Base-by-base conservation (phyloP, 92 coral and sea anemone species). In the Umimayanthus kanabou region DNA sequence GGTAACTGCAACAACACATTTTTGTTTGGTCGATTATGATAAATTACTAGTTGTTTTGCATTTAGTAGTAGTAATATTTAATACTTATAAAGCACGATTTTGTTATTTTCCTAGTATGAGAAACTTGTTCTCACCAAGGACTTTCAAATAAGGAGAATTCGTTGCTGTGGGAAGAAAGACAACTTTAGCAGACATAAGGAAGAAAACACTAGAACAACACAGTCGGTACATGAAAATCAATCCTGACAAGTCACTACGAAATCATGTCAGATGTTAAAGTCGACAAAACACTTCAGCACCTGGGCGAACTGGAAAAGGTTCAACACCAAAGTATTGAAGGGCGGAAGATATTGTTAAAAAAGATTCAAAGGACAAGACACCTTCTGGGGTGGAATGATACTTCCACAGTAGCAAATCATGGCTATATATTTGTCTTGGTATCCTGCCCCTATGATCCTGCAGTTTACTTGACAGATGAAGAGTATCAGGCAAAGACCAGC, bases 381-480 rank as follows among this genome's bases (percentile, higher is more conserved):
- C 76, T 85, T 4, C 33, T 90, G 43, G 73, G 26, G 39, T 73
- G 77, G 42, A 42, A 73, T 73, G 65, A 49, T 45, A 85, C 77
- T 20, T 85, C 39, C 29, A 65, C 50, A 5, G 76, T 75, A 3
- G 65, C 90, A 85, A 89, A 89, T 70, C 89, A 85, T 85, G 92
- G 92, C 15, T 75, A 89, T 73, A n/a, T n/a, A n/a, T 37, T 89
- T 18, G 86, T 90, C 85, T 71, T 89, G 28, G 71, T 89, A 18
- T 53, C 90, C 9, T 85, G 76, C 26, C 66, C 77, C 8, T 87
- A 87, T 79, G 84, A 87, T 64, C 85, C 89, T 8, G 89, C 92
- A 33, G 83, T 89, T 65, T 78, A 64, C 37, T 2, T 33, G 1
- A 33, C 37, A 33, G 37, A 33, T 33, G 37, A 33, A 2, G 37